A percentile compares a stretch with the other conserved stretches of the same genome.
These are phyloP conservation scores for Melieria crassipennis DNA, from an alignment of 2,888 invertebrate genomes.

Conservation along the genomic window DNA sequence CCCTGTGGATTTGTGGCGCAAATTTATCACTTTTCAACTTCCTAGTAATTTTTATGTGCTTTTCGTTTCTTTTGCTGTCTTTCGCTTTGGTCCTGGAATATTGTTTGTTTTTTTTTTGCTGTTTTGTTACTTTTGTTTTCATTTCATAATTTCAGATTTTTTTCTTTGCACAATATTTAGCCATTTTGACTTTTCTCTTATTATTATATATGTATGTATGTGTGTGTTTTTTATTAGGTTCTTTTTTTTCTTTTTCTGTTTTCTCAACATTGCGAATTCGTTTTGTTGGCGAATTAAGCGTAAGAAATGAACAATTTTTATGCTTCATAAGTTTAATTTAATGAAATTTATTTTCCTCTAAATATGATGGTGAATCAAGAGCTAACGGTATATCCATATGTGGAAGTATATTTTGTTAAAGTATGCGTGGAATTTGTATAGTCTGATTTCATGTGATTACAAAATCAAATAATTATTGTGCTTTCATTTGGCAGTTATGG, in stretches of 20 bases:
- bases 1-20: constrained; percentile 40
- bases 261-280: not conserved
- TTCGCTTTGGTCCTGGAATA: not conserved
- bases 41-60: constrained; percentile 33
- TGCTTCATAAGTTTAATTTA: constrained; percentile 61
- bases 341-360: constrained; percentile 15
- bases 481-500: too few species aligned
- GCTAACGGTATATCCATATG: too few species aligned
- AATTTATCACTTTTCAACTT: constrained; percentile 56
- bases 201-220: not conserved
- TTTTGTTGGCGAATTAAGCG: not conserved
- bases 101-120: not conserved
- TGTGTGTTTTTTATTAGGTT: constrained; percentile 3
- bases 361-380: too few species aligned
- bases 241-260: constrained; percentile 2
- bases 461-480: too few species aligned
- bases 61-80: constrained; percentile 26
- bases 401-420: too few species aligned
- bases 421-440: too few species aligned
- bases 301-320: constrained; percentile 42
- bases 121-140: not conserved
- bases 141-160: not conserved
- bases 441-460: too few species aligned
- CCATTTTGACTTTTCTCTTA: constrained; percentile 1
- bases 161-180: not conserved